Base-by-base conservation (phyloP, 2,888 invertebrate species). In the Callinectes sapidus region DNA sequence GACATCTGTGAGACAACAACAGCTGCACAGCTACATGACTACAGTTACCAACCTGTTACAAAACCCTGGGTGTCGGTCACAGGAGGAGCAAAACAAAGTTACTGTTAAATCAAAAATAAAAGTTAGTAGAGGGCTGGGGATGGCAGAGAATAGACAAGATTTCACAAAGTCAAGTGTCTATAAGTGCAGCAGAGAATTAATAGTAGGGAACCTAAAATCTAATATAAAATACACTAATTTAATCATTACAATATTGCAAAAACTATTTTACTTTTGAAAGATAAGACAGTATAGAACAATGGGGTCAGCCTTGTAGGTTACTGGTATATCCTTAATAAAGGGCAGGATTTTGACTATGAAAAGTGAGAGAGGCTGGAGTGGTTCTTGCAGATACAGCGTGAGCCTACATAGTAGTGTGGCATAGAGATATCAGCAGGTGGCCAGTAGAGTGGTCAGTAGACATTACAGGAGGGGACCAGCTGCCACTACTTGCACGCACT, bases 101-200 rank as follows among this genome's bases (percentile, higher is more conserved):
- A 94, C 94, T 94, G 94, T 94, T 94, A 94, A 94, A 94, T 94
- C 92, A 94, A 94, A 94, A 94, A 92, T 92, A 94, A 94, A 94
- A 94, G 91, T 94, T 94, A 94, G 94, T 94, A 94, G 86, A 94
- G 94, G 92, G 91, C 77, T 89, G 86, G 94, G 92, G 94, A 92
- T 89, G 87, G 92, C 81, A 92, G 48, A 92, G 89, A 88, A 90
- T 61, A 91, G 92, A 92, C 91, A 92, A 92, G 92, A 92, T 91
- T 92, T 92, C 71, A 88, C 88, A 90, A 92, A 92, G 92, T 92
- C 61, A 92, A 89, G 89, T 92, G 92, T 35, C 92, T 92, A 92
- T 90, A 88, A 92, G 92, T 92, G 92, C 92, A 92, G 92, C 77
- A 92, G 89, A 91, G 90, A 92, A 92, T 92, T 89, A 91, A 85